Evolutionary conservation across 2,797 vertebrate species (phyloP).

Genomic region (Avahi laniger): DNA sequence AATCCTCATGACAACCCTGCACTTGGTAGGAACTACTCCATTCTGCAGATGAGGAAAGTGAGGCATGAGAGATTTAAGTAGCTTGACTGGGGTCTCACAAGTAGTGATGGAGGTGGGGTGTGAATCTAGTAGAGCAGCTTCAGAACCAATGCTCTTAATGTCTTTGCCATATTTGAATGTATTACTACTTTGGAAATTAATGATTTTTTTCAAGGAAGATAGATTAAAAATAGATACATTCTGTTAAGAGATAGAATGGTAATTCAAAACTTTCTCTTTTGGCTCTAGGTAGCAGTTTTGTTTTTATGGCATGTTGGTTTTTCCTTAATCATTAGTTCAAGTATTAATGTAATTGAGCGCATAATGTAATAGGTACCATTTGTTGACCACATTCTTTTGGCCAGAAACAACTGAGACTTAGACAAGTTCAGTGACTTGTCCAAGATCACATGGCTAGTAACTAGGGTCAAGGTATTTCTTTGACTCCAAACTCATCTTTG

Average conservation of each 20-base stretch:
- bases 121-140: not conserved
- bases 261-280: not conserved
- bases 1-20: not conserved
- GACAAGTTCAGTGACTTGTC: not conserved
- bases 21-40: not conserved
- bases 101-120: not conserved
- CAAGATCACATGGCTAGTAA: not conserved
- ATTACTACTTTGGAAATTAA: not conserved
- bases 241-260: not conserved
- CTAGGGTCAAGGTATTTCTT: not conserved
- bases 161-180: not conserved
- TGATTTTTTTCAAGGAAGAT: not conserved
- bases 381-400: not conserved
- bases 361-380: not conserved
- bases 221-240: not conserved
- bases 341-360: not conserved
- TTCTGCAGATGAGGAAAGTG: not conserved
- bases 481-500: not conserved
- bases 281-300: not conserved
- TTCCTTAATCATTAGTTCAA: not conserved
- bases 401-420: not conserved
- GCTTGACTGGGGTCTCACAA: not conserved
- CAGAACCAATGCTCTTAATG: not conserved
- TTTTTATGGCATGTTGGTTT: not conserved
- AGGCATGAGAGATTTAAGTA: not conserved